Evolutionary conservation across 2,888 invertebrate species (phyloP).

Genomic region (Phaedon cochleariae): DNA sequence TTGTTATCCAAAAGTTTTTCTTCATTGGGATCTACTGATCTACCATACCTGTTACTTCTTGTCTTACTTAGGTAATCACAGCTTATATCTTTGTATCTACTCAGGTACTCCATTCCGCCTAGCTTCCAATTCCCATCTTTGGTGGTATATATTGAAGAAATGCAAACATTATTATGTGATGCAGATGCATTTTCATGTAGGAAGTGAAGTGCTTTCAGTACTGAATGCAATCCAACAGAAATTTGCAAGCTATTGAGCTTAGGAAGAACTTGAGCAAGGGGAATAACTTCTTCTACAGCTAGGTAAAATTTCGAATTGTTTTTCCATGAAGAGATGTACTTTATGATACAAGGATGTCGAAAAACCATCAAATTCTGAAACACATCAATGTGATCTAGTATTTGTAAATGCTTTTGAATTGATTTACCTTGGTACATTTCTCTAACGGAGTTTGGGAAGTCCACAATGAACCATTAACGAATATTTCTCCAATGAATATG

Average conservation of each 20-base stretch:
- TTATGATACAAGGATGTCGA: slow-evolving; percentile 86
- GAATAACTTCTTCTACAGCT: slow-evolving; percentile 84
- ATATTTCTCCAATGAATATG: slow-evolving; percentile 77
- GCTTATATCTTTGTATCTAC: slow-evolving; percentile 73
- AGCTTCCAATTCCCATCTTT: slow-evolving; percentile 89
- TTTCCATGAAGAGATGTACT: slow-evolving; percentile 83
- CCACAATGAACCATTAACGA: slow-evolving; percentile 73
- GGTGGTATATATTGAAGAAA: slow-evolving; percentile 82
- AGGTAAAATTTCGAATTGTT: slow-evolving; percentile 78
- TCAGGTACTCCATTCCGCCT: slow-evolving; percentile 84
- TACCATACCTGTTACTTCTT: slow-evolving; percentile 71
- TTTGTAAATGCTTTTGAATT: not conserved
- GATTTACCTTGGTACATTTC: slow-evolving; percentile 76
- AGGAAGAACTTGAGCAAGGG: slow-evolving; percentile 73
- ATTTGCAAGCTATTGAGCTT: slow-evolving; percentile 80
- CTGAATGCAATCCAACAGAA: slow-evolving; percentile 83
- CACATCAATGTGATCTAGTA: slow-evolving; percentile 18
- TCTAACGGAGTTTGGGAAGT: slow-evolving; percentile 74
- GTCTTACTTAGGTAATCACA: slow-evolving; percentile 73
- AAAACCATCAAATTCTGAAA: slow-evolving; percentile 84
- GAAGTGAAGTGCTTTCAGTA: slow-evolving; percentile 83
- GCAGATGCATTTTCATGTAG: slow-evolving; percentile 82
- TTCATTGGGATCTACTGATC: slow-evolving; percentile 77
- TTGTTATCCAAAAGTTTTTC: slow-evolving; percentile 64
- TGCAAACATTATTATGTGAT: slow-evolving; percentile 86